Evolutionary conservation across 1,140 invertebrate species (phyloP).

Genomic region (Drosophila hydei): DNA sequence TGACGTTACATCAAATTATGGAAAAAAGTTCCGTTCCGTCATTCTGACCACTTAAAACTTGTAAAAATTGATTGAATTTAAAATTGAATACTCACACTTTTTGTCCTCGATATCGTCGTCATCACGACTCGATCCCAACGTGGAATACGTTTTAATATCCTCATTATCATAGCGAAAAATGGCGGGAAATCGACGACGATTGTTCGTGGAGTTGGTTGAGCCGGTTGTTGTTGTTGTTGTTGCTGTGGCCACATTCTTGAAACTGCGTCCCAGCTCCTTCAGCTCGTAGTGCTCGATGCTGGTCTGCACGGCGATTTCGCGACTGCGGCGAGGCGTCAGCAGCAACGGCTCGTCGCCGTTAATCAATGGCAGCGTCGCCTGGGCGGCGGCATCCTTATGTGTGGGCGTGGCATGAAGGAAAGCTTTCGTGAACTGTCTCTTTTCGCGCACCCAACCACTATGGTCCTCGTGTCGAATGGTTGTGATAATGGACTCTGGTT

Average conservation of each 20-base stretch:
- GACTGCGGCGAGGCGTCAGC: conserved; percentile 52
- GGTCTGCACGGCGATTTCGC: conserved; percentile 80
- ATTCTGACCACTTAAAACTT: too few relatives aligned
- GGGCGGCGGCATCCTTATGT: conserved; percentile 58
- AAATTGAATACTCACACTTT: conserved; percentile 59
- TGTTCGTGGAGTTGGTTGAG: conserved; percentile 59
- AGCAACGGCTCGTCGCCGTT: conserved; percentile 58
- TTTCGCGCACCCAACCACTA: conserved; percentile 4
- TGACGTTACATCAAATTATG: not conserved
- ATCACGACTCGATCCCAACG: conserved; percentile 75
- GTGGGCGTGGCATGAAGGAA: conserved; percentile 61
- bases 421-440: conserved; percentile 51
- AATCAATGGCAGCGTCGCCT: conserved; percentile 53
- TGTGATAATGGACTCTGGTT: conserved; percentile 18
- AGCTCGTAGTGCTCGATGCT: conserved; percentile 77
- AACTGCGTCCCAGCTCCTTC: conserved; percentile 56
- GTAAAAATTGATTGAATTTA: not conserved
- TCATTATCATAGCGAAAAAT: conserved; percentile 76
- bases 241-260: conserved; percentile 63
- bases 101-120: conserved; percentile 71
- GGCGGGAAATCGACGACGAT: conserved; percentile 58
- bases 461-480: conserved; percentile 6
- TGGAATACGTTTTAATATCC: conserved; percentile 78
- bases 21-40: too few relatives aligned
- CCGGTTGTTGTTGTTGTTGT: conserved; percentile 47